Conservation (phyloP, 2,797 vertebrate genomes). For the Craterocephalus amniculus region DNA sequence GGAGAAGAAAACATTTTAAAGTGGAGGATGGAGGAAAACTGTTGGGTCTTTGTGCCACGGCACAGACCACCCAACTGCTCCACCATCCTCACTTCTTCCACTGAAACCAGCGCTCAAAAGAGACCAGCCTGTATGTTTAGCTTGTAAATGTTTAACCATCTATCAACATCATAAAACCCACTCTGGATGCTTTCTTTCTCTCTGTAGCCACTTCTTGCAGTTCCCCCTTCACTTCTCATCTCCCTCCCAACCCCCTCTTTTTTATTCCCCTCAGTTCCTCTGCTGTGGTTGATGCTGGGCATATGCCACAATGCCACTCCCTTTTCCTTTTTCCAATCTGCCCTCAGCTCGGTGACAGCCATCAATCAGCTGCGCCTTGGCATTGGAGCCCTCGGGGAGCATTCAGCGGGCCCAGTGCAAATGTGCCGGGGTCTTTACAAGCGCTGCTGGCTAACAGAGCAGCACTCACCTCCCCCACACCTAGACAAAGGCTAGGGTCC, state of each 20-base stretch:
- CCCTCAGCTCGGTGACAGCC: conserved; percentile 81
- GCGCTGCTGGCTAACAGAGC: conserved; percentile 62
- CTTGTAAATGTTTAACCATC: conserved; percentile 83
- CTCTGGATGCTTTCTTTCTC: conserved; percentile 45
- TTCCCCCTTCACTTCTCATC: conserved; percentile 49
- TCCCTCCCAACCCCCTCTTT: conserved; percentile 39
- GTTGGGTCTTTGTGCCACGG: conserved; percentile 7
- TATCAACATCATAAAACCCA: conserved; percentile 80
- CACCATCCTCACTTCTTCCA: conserved; percentile 69
- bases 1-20: conserved; percentile 12
- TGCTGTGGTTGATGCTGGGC: conserved; percentile 65
- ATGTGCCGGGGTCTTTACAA: conserved; percentile 78
- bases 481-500: conserved; percentile 79
- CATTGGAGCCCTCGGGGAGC: conserved; percentile 68
- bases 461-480: conserved; percentile 80
- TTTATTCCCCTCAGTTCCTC: conserved; percentile 52
- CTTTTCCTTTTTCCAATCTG: conserved; percentile 75
- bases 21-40: conserved; percentile 13
- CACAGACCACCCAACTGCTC: conserved; percentile 64
- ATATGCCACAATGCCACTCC: conserved; percentile 80
- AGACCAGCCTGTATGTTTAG: conserved; percentile 70
- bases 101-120: conserved; percentile 57
- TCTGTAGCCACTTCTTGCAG: conserved; percentile 39
- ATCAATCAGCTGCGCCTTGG: conserved; percentile 83
- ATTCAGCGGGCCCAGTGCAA: conserved; percentile 71